phyloP scores from a whole-genome alignment of 2,888 invertebrate species.

The Athalia rosae region DNA sequence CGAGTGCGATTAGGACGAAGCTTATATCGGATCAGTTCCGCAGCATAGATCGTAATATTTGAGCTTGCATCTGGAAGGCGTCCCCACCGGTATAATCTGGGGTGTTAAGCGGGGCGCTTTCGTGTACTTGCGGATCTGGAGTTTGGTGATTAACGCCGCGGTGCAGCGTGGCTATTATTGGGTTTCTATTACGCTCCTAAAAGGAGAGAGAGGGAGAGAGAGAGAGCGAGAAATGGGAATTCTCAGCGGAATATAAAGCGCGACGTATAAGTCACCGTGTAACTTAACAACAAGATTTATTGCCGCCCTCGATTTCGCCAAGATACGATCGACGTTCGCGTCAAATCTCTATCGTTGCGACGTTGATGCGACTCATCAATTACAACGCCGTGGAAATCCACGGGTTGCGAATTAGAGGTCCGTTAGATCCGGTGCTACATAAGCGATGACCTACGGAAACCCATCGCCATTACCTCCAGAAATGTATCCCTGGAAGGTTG shows the following conservation, averaged over 20 bases:
- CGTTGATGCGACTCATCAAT: slow-evolving; percentile 2
- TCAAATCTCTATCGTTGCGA: background rate
- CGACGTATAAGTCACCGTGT: background rate
- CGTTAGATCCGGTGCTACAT: background rate
- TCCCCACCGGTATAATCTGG: slow-evolving; percentile 1
- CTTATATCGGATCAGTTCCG: slow-evolving; percentile 10
- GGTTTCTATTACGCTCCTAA: background rate
- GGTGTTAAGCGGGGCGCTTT: background rate
- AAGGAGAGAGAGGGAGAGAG: background rate
- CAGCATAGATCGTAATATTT: slow-evolving; percentile 5
- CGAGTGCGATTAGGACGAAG: slow-evolving; percentile 27
- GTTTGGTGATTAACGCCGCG: background rate
- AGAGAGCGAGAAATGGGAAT: background rate
- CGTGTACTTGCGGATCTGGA: background rate
- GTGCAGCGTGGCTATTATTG: background rate
- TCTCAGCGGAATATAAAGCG: background rate
- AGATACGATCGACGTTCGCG: slow-evolving; percentile 26
- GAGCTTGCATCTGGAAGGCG: background rate
- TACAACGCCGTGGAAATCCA: background rate
- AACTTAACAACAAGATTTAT: background rate
- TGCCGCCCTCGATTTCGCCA: background rate
- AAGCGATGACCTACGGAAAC: background rate
- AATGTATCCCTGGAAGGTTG: slow-evolving; percentile 2
- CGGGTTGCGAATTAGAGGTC: slow-evolving; percentile 23
- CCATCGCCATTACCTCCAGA: background rate